phyloP scores from a whole-genome alignment of 2,888 invertebrate genomes.

The Trissolcus brochymenae region DNA sequence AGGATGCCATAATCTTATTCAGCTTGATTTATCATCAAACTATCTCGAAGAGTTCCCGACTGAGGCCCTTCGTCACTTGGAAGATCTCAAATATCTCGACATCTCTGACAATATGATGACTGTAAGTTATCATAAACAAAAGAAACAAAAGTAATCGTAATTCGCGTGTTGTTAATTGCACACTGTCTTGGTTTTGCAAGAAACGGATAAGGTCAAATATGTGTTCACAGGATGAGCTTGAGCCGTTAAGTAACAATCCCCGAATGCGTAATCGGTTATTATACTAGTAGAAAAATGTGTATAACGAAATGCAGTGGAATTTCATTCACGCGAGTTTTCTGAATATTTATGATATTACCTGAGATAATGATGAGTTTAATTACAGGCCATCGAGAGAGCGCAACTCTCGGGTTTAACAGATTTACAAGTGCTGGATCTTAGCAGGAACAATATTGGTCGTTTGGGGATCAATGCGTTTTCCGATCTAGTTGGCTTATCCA shows the following conservation, averaged over 20 bases:
- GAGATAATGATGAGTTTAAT: slow-evolving; percentile 53
- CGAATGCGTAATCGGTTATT: slow-evolving; percentile 3
- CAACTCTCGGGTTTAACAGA: slow-evolving; percentile 83
- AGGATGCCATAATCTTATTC: slow-evolving; percentile 82
- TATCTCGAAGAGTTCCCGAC: slow-evolving; percentile 89
- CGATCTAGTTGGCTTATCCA: slow-evolving; percentile 83
- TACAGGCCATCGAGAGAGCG: slow-evolving; percentile 86
- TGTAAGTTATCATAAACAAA: slow-evolving; percentile 76
- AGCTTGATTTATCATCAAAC: slow-evolving; percentile 90
- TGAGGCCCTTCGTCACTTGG: slow-evolving; percentile 84
- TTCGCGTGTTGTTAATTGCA: slow-evolving; percentile 28
- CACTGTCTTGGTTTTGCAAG: slow-evolving; percentile 24
- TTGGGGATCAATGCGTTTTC: slow-evolving; percentile 89
- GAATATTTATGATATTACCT: slow-evolving; percentile 3
- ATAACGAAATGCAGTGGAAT: not conserved
- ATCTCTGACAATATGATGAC: slow-evolving; percentile 91
- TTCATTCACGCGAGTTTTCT: slow-evolving; percentile 4
- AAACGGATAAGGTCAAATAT: slow-evolving; percentile 13
- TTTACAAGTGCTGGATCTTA: slow-evolving; percentile 87
- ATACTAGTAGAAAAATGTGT: slow-evolving; percentile 10
- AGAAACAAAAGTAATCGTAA: slow-evolving; percentile 1
- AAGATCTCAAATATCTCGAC: slow-evolving; percentile 84
- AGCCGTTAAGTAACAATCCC: slow-evolving; percentile 8
- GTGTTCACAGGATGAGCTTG: slow-evolving; percentile 18
- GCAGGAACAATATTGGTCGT: slow-evolving; percentile 89